Base-by-base conservation (phyloP, 2,113 vertebrate genomes). In the Poecile atricapillus region DNA sequence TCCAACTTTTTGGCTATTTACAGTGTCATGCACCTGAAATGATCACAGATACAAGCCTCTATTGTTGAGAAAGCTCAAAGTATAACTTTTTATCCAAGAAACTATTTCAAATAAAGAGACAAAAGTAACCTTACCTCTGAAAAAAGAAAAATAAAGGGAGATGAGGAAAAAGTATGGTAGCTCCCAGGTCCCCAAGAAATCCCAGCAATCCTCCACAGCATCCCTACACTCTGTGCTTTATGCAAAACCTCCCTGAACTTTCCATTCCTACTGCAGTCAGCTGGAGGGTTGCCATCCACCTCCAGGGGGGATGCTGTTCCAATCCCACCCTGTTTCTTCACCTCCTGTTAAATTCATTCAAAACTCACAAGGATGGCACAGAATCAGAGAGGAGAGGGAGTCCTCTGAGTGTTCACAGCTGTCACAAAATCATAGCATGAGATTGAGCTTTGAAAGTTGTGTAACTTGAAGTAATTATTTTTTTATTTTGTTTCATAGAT, bases 121-220 rank as follows among this genome's bases (percentile, higher is more conserved):
- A 58, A 52, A 84, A 13, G 41, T n/a, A 24, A 69, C 37, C 18
- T 56, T 83, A 58, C 6, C 12, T 65, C 31, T 60, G 37, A 60
- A 50, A 35, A 93, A 52, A 37, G 12, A 2, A 81, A 90, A 79
- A 37, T 15, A 69, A 15, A 64, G 12, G 41, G 13, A 31, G 24
- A 59, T 0, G 12, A 63, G 70, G 27, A 52, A 87, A 92, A 62
- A 52, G 21, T 17, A 11, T 1, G 0, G 7, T 6, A 3, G 35
- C 20, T 59, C 15, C 31, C 24, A 87, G 37, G 11, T 79, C 28
- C 33, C 43, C 23, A 27, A 33, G 52, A 52, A 76, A 44, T 43
- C 55, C 6, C n/a, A 80, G n/a, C n/a, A 63, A 28, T 5, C 53
- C 67, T 58, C 56, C 53, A 47, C 12, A 56, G 31, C 14, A 62